Evolutionary conservation across 2,797 vertebrate genomes (phyloP).

Genomic region (Neopelma chrysocephalum): DNA sequence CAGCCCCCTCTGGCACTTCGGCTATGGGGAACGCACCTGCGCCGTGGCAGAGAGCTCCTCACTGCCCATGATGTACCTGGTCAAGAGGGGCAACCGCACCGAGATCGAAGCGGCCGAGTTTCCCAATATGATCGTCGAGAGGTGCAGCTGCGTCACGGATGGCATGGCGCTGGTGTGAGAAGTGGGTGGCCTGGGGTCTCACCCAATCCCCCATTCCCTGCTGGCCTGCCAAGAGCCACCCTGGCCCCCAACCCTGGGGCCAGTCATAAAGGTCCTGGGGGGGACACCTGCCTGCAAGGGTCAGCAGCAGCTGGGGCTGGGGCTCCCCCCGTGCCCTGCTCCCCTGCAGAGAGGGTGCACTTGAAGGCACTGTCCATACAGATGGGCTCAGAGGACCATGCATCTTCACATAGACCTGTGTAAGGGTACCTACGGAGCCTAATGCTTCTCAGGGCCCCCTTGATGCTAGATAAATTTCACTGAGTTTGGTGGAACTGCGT

Average conservation of each 20-base stretch:
- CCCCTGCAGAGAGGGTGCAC: not conserved
- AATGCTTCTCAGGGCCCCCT: rapidly evolving
- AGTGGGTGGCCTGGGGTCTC: rapidly evolving
- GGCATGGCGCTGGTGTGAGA: constrained; percentile 80
- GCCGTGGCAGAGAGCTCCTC: constrained; percentile 81
- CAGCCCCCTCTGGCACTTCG: constrained; percentile 48
- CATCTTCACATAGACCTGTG: rapidly evolving
- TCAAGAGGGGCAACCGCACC: constrained; percentile 88
- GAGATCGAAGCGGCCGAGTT: constrained; percentile 91
- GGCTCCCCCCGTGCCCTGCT: rapidly evolving
- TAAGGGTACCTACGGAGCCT: not conserved
- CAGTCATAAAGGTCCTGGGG: rapidly evolving
- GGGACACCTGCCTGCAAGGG: not conserved
- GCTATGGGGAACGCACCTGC: constrained; percentile 82
- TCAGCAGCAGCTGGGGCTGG: not conserved
- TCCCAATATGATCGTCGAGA: constrained; percentile 88
- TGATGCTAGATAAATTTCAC: not conserved
- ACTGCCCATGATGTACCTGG: constrained; percentile 89
- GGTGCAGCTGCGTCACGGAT: constrained; percentile 83
- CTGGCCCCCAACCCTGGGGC: not conserved
- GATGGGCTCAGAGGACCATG: not conserved
- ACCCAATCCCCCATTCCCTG: rapidly evolving
- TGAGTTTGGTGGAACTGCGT: not conserved
- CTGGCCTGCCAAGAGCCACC: not conserved
- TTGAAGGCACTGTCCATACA: not conserved